These are phyloP conservation scores for Albula glossodonta DNA, from an alignment of 2,113 vertebrate genomes.

Conservation along the genomic window DNA sequence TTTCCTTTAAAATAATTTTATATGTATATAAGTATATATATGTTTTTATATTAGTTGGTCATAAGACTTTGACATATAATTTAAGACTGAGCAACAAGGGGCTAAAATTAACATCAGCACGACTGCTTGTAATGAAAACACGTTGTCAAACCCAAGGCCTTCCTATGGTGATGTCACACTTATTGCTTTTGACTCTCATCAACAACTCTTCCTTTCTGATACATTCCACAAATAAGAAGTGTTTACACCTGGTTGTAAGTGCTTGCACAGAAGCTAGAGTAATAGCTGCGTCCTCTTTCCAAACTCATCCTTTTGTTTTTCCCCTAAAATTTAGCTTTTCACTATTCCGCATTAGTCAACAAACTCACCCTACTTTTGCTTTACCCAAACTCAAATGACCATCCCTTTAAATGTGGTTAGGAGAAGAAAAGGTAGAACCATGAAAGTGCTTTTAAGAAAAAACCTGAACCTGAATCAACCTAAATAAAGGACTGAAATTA, in stretches of 20 bases:
- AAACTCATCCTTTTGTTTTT: background rate
- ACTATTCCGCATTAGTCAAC: background rate
- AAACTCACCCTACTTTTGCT: conserved; percentile 12
- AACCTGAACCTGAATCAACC: conserved; percentile 14
- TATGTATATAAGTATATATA: background rate
- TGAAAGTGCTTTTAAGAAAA: conserved; percentile 9
- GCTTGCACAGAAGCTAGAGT: conserved; percentile 30
- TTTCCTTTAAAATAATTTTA: conserved; percentile 12
- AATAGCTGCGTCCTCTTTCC: background rate
- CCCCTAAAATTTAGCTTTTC: background rate
- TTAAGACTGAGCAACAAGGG: conserved; percentile 73
- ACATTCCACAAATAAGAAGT: conserved; percentile 54
- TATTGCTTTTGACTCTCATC: conserved; percentile 82
- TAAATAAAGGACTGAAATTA: conserved; percentile 15
- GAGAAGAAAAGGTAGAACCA: conserved; percentile 14
- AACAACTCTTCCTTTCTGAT: conserved; percentile 62
- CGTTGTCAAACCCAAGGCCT: conserved; percentile 48
- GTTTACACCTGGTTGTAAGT: conserved; percentile 28
- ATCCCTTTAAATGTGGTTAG: conserved; percentile 28
- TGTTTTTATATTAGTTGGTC: conserved; percentile 38
- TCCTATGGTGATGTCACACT: conserved; percentile 56
- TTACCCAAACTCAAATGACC: conserved; percentile 35
- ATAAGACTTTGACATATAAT: conserved; percentile 28
- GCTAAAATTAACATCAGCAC: conserved; percentile 32
- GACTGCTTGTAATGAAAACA: background rate